Percentiles rank a stretch among this genome's conserved stretches.
These are phyloP conservation scores for Drosophila insularis DNA, from an alignment of 1,140 invertebrate species.

Conservation along the genomic window DNA sequence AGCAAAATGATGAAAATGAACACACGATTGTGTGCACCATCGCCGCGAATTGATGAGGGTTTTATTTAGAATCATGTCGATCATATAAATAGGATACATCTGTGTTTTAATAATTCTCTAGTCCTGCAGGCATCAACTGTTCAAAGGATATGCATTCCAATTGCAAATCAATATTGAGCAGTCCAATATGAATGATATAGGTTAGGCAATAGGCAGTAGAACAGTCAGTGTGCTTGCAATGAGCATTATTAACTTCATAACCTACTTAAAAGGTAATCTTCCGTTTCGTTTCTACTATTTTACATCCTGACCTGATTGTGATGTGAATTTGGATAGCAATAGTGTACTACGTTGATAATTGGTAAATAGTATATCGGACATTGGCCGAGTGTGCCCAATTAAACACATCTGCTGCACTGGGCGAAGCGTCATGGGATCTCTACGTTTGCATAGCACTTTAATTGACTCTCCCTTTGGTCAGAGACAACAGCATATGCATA, in stretches of 20 bases:
- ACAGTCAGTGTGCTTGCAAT: no score
- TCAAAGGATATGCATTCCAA: no score
- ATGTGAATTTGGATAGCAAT: no score
- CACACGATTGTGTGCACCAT: background rate
- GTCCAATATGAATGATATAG: no score
- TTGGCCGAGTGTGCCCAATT: background rate
- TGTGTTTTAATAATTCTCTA: no score
- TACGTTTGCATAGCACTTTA: constrained; percentile 37
- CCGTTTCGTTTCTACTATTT: no score
- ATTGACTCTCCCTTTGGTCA: constrained; percentile 36
- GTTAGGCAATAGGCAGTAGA: no score
- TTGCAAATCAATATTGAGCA: no score
- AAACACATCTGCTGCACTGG: constrained; percentile 12
- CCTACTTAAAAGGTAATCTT: no score
- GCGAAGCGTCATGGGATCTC: constrained; percentile 23
- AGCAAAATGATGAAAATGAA: background rate
- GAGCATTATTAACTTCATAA: no score
- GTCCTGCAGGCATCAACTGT: no score
- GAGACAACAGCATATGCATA: background rate
- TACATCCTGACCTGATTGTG: no score
- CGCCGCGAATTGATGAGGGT: background rate
- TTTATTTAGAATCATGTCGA: background rate
- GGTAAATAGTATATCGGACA: background rate
- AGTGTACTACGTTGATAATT: background rate
- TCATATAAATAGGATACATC: background rate